phyloP scores from a whole-genome alignment of 23 tunicate genomes.

The Halocynthia aurantium region DNA sequence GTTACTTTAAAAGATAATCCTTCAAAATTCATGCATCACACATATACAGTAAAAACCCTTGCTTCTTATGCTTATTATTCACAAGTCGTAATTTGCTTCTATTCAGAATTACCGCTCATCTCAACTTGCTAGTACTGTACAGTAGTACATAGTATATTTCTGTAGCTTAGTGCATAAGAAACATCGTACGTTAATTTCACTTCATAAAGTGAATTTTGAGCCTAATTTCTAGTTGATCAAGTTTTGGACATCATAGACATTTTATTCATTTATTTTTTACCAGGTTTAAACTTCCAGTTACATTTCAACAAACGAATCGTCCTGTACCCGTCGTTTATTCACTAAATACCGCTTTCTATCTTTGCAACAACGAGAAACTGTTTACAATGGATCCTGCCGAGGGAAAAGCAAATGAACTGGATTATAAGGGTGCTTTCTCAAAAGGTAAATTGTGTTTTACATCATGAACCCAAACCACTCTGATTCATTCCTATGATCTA shows the following conservation, averaged over 20 bases:
- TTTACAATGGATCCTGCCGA: conserved; percentile 81
- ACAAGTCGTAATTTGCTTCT: no score
- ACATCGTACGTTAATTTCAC: no score
- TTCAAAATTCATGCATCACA: neutral
- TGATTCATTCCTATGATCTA: no score
- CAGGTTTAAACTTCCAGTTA: conserved; percentile 80
- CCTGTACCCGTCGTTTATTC: conserved; percentile 97
- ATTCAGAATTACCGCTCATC: no score
- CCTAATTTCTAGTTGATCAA: no score
- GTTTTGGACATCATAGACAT: no score
- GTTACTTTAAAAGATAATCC: neutral
- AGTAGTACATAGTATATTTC: no score
- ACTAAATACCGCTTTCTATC: conserved; percentile 80
- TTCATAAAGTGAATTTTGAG: no score
- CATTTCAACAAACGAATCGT: conserved; percentile 91
- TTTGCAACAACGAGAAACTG: conserved; percentile 91
- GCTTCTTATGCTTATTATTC: neutral
- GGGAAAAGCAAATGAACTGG: conserved; percentile 51
- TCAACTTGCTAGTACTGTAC: no score
- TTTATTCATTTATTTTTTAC: neutral
- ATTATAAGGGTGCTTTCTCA: conserved; percentile 93
- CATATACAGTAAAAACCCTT: neutral
- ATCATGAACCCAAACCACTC: no score
- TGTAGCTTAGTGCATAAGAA: no score
- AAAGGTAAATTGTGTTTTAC: conserved; percentile 45